Conservation (phyloP, 2,113 vertebrate species). For the Psephotus haematonotus region DNA sequence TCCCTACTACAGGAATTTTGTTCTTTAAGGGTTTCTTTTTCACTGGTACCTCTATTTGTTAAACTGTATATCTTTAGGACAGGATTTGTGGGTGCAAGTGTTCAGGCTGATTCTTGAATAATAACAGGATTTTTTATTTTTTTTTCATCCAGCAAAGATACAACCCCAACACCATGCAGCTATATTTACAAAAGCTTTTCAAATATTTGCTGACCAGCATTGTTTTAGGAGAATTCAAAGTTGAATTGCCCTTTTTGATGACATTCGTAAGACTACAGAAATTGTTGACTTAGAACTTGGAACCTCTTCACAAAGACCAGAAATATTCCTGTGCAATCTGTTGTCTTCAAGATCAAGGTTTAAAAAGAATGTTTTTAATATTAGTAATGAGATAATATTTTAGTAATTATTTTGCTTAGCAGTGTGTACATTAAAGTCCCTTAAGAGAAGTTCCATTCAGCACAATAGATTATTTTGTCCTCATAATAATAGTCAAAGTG, state of each 20-base stretch:
- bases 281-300: not conserved
- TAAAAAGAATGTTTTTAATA: not conserved
- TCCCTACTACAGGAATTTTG: not conserved
- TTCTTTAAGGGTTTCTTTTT: slow-evolving; percentile 35
- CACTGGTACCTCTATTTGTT: slow-evolving; percentile 8
- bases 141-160: not conserved
- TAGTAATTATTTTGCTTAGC: not conserved
- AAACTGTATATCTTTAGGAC: not conserved
- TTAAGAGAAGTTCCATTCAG: not conserved
- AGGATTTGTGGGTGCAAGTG: slow-evolving; percentile 8
- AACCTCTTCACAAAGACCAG: not conserved
- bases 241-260: not conserved
- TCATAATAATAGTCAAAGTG: not conserved
- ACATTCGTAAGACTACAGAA: not conserved
- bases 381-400: not conserved
- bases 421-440: not conserved
- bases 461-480: not conserved
- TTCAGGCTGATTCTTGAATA: not conserved
- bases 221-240: not conserved
- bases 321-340: not conserved
- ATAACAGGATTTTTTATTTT: not conserved
- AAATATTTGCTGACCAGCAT: not conserved
- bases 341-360: not conserved
- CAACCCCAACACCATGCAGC: not conserved
- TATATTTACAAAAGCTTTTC: not conserved